Conservation (phyloP, 2,888 invertebrate genomes). For the Synergus umbraculus region DNA sequence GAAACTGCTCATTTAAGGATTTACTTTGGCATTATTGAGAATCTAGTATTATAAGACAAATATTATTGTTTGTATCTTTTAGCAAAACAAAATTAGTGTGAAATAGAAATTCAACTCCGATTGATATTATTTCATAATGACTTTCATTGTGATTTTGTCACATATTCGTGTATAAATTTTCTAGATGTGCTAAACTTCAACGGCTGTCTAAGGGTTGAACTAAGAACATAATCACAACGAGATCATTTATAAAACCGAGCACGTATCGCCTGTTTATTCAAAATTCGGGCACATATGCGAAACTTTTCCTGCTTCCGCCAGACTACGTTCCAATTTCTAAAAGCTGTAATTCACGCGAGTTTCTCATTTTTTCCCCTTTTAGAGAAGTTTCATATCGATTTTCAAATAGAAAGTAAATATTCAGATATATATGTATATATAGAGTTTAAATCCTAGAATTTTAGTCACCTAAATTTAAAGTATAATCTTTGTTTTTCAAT, state of each 20-base stretch:
- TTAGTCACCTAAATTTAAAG: background rate
- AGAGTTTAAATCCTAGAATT: background rate
- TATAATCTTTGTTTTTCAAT: too few relatives aligned
- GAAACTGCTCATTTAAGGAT: background rate
- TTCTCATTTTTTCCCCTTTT: background rate
- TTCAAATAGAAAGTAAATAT: conserved; percentile 17
- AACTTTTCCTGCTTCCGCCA: conserved; percentile 48
- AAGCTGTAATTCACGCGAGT: conserved; percentile 11
- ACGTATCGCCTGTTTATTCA: conserved; percentile 67
- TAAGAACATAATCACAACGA: conserved; percentile 51
- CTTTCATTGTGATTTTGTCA: background rate
- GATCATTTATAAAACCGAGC: conserved; percentile 61
- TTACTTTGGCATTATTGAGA: background rate
- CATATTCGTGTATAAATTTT: conserved; percentile 27
- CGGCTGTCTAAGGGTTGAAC: conserved; percentile 6
- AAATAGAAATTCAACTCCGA: too few relatives aligned
- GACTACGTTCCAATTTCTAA: conserved; percentile 32
- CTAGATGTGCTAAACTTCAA: conserved; percentile 17
- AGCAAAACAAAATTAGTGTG: too few relatives aligned
- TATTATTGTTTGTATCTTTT: too few relatives aligned
- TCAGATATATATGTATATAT: background rate
- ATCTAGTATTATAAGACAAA: too few relatives aligned
- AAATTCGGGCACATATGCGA: conserved; percentile 60
- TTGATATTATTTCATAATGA: too few relatives aligned
- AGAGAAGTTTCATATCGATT: conserved; percentile 1